Conservation (phyloP, 1,140 invertebrate genomes). For the Pararge aegeria region DNA sequence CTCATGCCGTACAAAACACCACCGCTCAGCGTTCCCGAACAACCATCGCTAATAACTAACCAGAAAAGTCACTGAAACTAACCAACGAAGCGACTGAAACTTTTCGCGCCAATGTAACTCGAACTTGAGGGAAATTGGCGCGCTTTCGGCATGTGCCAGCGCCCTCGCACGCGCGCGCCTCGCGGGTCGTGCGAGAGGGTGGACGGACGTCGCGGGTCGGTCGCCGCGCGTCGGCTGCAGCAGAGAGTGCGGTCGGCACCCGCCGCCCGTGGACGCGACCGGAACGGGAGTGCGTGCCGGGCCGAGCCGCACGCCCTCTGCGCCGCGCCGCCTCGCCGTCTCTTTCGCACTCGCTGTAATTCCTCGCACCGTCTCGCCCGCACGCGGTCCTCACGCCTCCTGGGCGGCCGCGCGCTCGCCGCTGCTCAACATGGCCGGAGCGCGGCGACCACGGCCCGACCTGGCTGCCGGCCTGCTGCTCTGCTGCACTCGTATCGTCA, state of each 20-base stretch:
- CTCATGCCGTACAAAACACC: slow-evolving; percentile 47
- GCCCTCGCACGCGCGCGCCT: not conserved
- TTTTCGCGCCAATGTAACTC: slow-evolving; percentile 2
- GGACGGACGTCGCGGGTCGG: not conserved
- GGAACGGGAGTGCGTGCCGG: slow-evolving; percentile 69
- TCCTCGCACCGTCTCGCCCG: slow-evolving; percentile 52
- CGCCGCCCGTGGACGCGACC: slow-evolving; percentile 76
- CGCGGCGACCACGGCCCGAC: slow-evolving; percentile 41
- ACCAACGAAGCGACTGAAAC: slow-evolving; percentile 38
- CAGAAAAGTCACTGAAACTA: slow-evolving; percentile 30
- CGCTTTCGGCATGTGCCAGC: not conserved
- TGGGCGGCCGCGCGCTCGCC: slow-evolving; percentile 73
- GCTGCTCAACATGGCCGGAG: slow-evolving; percentile 72
- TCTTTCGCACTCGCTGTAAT: too few relatives aligned
- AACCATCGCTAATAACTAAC: slow-evolving; percentile 36
- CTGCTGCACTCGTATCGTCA: not conserved
- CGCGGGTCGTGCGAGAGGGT: slow-evolving; percentile 1
- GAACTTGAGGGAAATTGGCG: slow-evolving; percentile 44
- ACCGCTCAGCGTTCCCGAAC: slow-evolving; percentile 59
- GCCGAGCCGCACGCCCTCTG: slow-evolving; percentile 65
- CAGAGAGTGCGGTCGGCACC: slow-evolving; percentile 57
- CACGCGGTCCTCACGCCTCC: slow-evolving; percentile 58
- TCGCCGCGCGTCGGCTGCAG: slow-evolving; percentile 44
- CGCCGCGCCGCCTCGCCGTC: slow-evolving; percentile 47
- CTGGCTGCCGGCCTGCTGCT: not conserved